These are phyloP conservation scores for Pseudotriccus pelzelni DNA, from an alignment of 2,797 vertebrate species.

Conservation along the genomic window DNA sequence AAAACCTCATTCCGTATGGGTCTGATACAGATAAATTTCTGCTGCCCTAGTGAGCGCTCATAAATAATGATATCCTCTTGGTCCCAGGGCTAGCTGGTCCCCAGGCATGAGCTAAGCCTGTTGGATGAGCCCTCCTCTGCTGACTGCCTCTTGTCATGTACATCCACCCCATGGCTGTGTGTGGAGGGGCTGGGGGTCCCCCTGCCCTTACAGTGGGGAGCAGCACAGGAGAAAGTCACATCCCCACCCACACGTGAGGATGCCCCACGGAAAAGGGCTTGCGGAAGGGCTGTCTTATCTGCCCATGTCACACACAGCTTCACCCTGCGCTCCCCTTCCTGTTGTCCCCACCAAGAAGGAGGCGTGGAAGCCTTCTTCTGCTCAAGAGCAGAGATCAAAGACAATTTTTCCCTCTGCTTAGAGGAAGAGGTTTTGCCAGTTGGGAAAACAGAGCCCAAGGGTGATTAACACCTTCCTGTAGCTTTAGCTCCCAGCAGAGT, in stretches of 20 bases:
- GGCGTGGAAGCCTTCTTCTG: background rate
- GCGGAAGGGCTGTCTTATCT: background rate
- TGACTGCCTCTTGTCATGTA: rapidly evolving
- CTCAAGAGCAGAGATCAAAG: background rate
- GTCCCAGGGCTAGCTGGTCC: background rate
- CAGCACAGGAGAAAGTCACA: rapidly evolving
- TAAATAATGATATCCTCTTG: background rate
- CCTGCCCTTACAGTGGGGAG: background rate
- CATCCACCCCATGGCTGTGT: rapidly evolving
- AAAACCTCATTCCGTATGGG: background rate
- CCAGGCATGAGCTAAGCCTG: background rate
- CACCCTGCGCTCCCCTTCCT: conserved; percentile 1
- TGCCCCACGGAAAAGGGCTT: rapidly evolving
- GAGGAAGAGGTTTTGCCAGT: background rate
- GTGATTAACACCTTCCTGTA: background rate
- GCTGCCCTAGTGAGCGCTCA: background rate
- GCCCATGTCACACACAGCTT: background rate
- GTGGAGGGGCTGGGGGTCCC: background rate
- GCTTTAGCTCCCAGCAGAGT: background rate
- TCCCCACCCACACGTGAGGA: rapidly evolving
- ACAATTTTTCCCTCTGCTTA: background rate
- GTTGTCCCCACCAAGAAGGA: background rate
- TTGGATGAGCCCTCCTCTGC: background rate
- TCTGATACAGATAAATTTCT: background rate
- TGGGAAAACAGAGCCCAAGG: background rate